These are phyloP conservation scores for Myzus persicae DNA, from an alignment of 1,140 invertebrate genomes.

Conservation along the genomic window DNA sequence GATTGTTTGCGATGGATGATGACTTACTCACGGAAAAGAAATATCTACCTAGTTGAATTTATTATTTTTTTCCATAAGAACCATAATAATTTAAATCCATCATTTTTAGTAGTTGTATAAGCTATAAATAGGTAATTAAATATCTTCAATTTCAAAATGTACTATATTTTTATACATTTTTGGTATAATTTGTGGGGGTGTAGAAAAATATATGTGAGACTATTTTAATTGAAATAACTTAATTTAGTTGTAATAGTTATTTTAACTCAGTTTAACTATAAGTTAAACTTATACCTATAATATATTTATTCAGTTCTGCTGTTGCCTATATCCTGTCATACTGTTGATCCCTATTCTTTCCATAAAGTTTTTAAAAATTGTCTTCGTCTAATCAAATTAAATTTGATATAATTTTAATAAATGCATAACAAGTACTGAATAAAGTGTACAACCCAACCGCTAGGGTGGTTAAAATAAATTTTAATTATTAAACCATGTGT, in stretches of 20 bases:
- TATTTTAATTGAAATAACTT: background rate
- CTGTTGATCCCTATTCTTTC: background rate
- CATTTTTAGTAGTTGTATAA: background rate
- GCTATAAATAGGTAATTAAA: background rate
- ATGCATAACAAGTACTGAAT: background rate
- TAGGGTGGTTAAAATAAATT: background rate
- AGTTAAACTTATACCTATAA: no score
- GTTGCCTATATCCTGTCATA: background rate
- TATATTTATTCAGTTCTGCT: no score
- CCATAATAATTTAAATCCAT: background rate
- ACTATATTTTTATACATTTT: no score
- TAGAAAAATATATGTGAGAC: background rate
- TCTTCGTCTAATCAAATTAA: no score
- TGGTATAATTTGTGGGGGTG: no score
- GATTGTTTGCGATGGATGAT: background rate
- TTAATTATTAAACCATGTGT: background rate
- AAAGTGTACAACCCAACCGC: background rate
- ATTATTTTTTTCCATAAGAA: background rate
- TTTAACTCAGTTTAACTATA: background rate
- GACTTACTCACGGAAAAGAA: background rate
- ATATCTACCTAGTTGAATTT: background rate
- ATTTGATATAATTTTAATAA: background rate
- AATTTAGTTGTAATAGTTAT: background rate
- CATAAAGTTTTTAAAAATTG: background rate
- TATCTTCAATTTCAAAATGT: background rate